phyloP scores from a whole-genome alignment of 2,888 invertebrate genomes.

The Hydrotaea cyrtoneurina region DNA sequence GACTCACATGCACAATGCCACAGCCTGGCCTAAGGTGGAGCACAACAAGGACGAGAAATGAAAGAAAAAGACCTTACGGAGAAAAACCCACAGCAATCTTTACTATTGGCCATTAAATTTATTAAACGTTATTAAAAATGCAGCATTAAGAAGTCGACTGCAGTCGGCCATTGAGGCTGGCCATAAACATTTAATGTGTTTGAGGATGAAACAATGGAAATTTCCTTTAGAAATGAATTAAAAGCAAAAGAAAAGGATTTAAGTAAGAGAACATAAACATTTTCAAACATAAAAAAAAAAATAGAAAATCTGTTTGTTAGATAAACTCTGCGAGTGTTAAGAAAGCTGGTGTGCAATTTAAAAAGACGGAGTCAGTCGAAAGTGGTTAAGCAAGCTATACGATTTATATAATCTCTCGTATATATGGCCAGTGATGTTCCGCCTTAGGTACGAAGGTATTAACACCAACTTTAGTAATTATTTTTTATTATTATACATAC shows the following conservation, averaged over 20 bases:
- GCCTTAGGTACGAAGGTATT: too few species aligned
- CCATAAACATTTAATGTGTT: neutral
- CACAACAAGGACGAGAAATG: neutral
- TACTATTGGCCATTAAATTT: neutral
- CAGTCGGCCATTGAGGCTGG: neutral
- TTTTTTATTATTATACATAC: too few species aligned
- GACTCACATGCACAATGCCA: neutral
- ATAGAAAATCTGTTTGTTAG: too few species aligned
- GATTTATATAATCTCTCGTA: too few species aligned
- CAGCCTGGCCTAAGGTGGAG: neutral
- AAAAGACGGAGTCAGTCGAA: too few species aligned
- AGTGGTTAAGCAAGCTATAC: too few species aligned
- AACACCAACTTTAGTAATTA: too few species aligned
- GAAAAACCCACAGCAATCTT: neutral
- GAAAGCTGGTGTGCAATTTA: too few species aligned
- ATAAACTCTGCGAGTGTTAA: too few species aligned
- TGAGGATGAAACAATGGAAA: neutral
- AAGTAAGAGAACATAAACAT: too few species aligned
- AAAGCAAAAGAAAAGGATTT: neutral
- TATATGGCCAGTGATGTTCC: too few species aligned
- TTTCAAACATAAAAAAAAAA: too few species aligned
- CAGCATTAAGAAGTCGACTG: slow-evolving; percentile 6
- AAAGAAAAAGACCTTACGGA: neutral
- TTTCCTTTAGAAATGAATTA: neutral
- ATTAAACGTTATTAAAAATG: slow-evolving; percentile 4